Evolutionary conservation across 2,888 invertebrate genomes (phyloP).

Genomic region (Nycteola revayana): DNA sequence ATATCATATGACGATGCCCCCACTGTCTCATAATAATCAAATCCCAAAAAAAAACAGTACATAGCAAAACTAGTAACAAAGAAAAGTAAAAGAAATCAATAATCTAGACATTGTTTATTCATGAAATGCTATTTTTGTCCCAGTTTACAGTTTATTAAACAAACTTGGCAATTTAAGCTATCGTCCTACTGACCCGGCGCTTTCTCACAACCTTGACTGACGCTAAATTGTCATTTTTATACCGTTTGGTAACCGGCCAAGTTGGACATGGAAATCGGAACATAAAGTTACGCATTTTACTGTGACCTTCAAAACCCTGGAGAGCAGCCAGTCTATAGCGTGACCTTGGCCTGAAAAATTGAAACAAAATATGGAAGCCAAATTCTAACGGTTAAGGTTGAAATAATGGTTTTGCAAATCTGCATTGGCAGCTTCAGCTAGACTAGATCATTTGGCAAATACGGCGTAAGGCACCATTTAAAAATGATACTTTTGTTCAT

Average conservation of each 20-base stretch:
- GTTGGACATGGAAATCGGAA: slow-evolving; percentile 26
- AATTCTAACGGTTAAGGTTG: slow-evolving; percentile 15
- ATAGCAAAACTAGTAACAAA: slow-evolving; percentile 3
- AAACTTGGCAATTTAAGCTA: slow-evolving; percentile 26
- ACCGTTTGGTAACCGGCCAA: slow-evolving; percentile 41
- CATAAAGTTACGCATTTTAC: slow-evolving; percentile 28
- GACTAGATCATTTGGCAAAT: too few species aligned
- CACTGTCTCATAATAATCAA: too few species aligned
- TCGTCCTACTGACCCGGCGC: slow-evolving; percentile 32
- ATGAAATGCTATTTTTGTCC: slow-evolving; percentile 20
- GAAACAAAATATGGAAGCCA: slow-evolving; percentile 20
- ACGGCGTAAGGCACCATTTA: too few species aligned
- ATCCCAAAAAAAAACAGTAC: background rate
- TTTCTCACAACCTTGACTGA: slow-evolving; percentile 40
- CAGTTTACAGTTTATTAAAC: slow-evolving; percentile 21
- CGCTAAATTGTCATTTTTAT: slow-evolving; percentile 26
- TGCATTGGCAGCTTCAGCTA: too few species aligned
- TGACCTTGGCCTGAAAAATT: slow-evolving; percentile 42
- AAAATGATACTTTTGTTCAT: too few species aligned
- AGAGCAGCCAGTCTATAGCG: slow-evolving; percentile 38
- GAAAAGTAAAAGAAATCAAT: slow-evolving; percentile 15
- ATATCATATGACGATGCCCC: too few species aligned
- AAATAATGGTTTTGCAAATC: too few species aligned
- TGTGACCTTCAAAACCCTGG: slow-evolving; percentile 28
- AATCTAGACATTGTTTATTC: slow-evolving; percentile 18